Base-by-base conservation (phyloP, 2,888 invertebrate genomes). In the Epinotia nisella region DNA sequence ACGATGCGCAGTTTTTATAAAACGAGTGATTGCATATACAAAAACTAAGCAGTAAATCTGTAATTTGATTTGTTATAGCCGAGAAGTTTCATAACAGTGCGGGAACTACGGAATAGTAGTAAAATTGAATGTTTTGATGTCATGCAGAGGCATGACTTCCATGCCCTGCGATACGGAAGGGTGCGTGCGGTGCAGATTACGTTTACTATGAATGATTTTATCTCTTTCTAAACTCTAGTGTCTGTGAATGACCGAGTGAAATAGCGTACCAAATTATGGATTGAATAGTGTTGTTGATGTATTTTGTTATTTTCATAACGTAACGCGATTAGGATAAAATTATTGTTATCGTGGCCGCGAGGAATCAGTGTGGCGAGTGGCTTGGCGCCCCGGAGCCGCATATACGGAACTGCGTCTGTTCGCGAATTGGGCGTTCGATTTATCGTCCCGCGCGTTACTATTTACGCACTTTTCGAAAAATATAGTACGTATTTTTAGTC, bases 161-260 rank as follows among this genome's bases (percentile, higher is more conserved):
- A 93, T 93, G 93, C 93, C 91, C 92, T 92, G 92, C 90, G 91
- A 91, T 90, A 91, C 89, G 90, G 88, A 91, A 92, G 93, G 92
- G 91, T n/a, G n/a, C 91, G 92, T 91, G 87, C 84, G 83, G 86
- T 82, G 83, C 80, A 82, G 84, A 92, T 91, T 93, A 93, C 93
- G 93, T 92, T 92, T 92, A 92, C 92, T 93, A 93, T 93, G 93
- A 93, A 93, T 93, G 93, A 93, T 92, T 93, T 93, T 92, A 93
- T 93, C 93, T 93, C 93, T 92, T 92, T 93, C 93, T 93, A 92
- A 91, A 92, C 90, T 90, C 82, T 84, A 89, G 91, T 91, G 88
- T 90, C 91, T 91, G 92, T 93, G 93, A 93, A 93, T 93, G 93
- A 92, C 92, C 86, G 92, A 92, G 92, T 91, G 91, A 91, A 92